Evolutionary conservation across 2,888 invertebrate genomes (phyloP).

Genomic region (Leptogaster cylindrica): DNA sequence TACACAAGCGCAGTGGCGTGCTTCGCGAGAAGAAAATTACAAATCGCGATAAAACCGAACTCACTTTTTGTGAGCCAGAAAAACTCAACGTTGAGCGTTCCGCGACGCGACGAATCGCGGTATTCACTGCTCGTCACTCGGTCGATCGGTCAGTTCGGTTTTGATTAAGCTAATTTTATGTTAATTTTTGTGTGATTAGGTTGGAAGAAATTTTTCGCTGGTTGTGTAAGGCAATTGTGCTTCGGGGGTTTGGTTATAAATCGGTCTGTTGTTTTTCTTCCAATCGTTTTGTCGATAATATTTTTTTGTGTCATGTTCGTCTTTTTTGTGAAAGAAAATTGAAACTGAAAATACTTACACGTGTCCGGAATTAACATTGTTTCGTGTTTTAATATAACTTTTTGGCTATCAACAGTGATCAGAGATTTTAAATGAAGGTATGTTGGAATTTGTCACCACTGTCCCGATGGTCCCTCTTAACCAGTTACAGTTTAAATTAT

Average conservation of each 20-base stretch:
- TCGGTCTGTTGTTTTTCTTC: neutral
- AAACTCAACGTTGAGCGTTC: conserved; percentile 7
- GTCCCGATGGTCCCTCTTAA: no score
- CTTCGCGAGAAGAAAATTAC: neutral
- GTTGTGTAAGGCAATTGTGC: conserved; percentile 21
- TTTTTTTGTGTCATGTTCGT: neutral
- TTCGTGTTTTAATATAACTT: no score
- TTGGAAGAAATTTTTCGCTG: neutral
- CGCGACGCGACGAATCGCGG: neutral
- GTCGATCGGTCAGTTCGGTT: conserved; percentile 25
- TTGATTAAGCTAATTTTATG: conserved; percentile 22
- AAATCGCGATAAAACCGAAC: conserved; percentile 10
- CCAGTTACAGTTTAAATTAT: no score
- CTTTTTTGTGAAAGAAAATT: neutral
- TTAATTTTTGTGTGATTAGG: neutral
- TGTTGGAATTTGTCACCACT: no score
- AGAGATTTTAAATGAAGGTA: no score
- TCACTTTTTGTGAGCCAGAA: neutral
- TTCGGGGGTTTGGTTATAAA: no score
- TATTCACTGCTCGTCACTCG: conserved; percentile 16
- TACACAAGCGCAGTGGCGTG: neutral
- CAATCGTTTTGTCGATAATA: neutral
- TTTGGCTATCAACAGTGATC: no score
- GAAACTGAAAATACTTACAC: conserved; percentile 16
- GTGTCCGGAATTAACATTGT: no score